A percentile compares a stretch with the other conserved stretches of the same genome.
phyloP scores from a whole-genome alignment of 2,888 invertebrate species.

The Hedya salicella region DNA sequence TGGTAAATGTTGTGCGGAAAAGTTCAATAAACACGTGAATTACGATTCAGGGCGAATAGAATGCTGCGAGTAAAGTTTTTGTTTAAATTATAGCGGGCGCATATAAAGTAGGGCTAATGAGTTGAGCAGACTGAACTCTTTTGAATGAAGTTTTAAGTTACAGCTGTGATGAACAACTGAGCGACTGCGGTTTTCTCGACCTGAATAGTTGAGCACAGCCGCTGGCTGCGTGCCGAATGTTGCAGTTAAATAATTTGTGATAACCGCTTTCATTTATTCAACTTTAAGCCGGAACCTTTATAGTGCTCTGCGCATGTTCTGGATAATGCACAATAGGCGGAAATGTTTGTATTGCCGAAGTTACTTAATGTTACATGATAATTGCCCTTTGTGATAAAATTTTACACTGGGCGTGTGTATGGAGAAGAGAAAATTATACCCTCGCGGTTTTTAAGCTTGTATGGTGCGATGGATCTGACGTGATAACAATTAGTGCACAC shows the following conservation, averaged over 20 bases:
- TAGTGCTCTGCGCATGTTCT: not conserved
- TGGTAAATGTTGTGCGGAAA: constrained; percentile 10
- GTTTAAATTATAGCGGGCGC: constrained; percentile 26
- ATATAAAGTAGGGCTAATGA: constrained; percentile 49
- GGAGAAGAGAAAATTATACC: too few species aligned
- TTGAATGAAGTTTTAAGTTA: constrained; percentile 61
- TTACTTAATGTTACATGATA: not conserved
- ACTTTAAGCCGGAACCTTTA: constrained; percentile 61
- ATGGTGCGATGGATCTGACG: too few species aligned
- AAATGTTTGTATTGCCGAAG: not conserved
- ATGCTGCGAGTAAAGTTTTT: constrained; percentile 16
- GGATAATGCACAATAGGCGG: not conserved
- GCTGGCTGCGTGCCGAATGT: constrained; percentile 79
- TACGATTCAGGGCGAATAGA: not conserved
- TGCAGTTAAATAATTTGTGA: constrained; percentile 80
- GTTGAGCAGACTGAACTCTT: constrained; percentile 55
- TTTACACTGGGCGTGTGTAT: too few species aligned
- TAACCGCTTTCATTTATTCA: constrained; percentile 79
- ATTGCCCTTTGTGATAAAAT: too few species aligned
- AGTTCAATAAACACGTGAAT: not conserved
- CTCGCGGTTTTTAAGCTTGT: too few species aligned
- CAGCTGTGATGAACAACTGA: constrained; percentile 72
- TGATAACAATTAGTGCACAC: too few species aligned
- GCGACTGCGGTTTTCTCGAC: constrained; percentile 77
- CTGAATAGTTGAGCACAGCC: constrained; percentile 77